Conservation (phyloP, 2,113 vertebrate species). For the Tricholaema leucomelas region DNA sequence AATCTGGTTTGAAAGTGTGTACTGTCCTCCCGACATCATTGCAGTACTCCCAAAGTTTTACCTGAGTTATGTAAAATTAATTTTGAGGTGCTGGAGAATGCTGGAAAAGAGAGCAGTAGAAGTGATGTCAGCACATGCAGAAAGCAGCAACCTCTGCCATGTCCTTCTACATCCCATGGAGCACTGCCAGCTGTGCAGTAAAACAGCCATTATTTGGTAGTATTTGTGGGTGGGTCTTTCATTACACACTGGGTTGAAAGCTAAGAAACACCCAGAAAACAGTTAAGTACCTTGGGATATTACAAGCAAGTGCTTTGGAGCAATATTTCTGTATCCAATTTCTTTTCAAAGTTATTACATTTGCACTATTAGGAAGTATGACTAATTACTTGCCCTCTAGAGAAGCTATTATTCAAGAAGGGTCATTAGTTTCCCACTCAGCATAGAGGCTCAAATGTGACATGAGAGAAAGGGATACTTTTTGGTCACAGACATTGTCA, state of each 20-base stretch:
- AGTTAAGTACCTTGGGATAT: neutral
- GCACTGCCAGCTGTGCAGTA: neutral
- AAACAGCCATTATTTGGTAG: neutral
- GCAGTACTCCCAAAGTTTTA: neutral
- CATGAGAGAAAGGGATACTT: neutral
- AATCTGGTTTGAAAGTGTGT: neutral
- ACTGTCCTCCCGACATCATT: accelerated
- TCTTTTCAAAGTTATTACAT: slow-evolving; percentile 13
- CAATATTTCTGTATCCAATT: slow-evolving; percentile 15
- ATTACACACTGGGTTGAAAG: neutral
- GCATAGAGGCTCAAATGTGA: neutral
- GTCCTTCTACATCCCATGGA: neutral
- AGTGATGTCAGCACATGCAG: neutral
- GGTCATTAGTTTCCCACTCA: slow-evolving; percentile 26
- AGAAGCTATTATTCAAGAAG: slow-evolving; percentile 44
- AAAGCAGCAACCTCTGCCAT: neutral
- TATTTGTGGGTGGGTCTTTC: slow-evolving; percentile 13
- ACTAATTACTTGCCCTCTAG: slow-evolving; percentile 50
- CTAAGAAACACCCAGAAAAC: neutral
- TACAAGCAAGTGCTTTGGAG: neutral
- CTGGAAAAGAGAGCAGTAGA: neutral
- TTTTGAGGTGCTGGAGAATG: neutral
- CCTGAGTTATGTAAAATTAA: accelerated
- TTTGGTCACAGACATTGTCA: neutral
- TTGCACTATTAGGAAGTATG: slow-evolving; percentile 25